Percentiles rank a stretch among this genome's conserved stretches.
These are phyloP conservation scores for Helicoverpa assulta DNA, from an alignment of 2,888 invertebrate species.

Conservation along the genomic window DNA sequence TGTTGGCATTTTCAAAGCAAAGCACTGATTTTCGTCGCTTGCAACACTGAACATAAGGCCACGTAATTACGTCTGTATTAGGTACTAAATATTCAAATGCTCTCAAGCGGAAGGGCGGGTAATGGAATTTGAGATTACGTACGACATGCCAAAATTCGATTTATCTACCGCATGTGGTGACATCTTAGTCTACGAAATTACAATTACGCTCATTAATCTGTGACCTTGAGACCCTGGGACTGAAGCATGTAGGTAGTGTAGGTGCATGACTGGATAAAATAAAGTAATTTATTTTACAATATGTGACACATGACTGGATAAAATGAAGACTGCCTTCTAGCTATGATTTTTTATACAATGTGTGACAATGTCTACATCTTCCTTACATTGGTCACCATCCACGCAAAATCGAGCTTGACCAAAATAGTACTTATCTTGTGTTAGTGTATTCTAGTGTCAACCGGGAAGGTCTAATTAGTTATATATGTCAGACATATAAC, in stretches of 20 bases:
- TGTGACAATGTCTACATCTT: no score
- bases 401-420: no score
- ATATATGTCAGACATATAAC: background rate
- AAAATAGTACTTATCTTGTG: background rate
- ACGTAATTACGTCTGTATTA: conserved; percentile 52
- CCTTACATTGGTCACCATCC: background rate
- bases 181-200: conserved; percentile 45
- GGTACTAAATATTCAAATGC: conserved; percentile 66
- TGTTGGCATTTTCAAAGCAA: conserved; percentile 31
- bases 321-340: no score
- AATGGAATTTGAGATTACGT: conserved; percentile 71
- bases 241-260: no score
- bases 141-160: conserved; percentile 53
- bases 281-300: no score
- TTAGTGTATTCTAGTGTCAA: background rate
- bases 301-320: no score
- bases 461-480: conserved; percentile 1
- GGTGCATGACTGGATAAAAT: no score
- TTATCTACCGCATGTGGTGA: conserved; percentile 47
- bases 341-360: no score
- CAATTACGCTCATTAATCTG: conserved; percentile 29
- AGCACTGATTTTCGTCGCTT: conserved; percentile 39
- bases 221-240: conserved; percentile 18
- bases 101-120: conserved; percentile 56
- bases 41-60: conserved; percentile 34